Conservation (phyloP, 2,888 invertebrate genomes). For the Diogma glabrata region DNA sequence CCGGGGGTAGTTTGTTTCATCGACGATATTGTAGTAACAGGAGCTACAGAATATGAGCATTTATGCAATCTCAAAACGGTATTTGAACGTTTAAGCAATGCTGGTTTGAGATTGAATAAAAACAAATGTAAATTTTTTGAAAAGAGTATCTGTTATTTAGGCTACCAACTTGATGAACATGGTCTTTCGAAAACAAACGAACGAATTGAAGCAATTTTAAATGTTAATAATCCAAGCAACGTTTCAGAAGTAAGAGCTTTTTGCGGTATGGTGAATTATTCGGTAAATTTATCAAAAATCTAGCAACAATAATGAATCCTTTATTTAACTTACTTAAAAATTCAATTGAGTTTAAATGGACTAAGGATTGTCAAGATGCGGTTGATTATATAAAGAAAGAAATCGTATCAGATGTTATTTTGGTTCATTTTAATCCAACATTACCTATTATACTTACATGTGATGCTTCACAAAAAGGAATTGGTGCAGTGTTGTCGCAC, state of each 20-base stretch:
- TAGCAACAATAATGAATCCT: constrained; percentile 20
- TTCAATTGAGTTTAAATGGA: constrained; percentile 22
- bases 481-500: background rate
- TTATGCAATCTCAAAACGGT: constrained; percentile 20
- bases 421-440: constrained; percentile 20
- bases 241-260: constrained; percentile 22
- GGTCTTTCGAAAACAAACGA: constrained; percentile 21
- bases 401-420: constrained; percentile 16
- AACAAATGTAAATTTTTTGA: constrained; percentile 25
- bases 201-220: constrained; percentile 17
- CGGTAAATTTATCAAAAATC: background rate
- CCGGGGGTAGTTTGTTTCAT: constrained; percentile 16
- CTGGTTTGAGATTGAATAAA: constrained; percentile 21
- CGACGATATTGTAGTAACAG: constrained; percentile 26
- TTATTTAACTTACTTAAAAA: constrained; percentile 22
- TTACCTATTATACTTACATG: background rate
- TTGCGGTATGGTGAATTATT: constrained; percentile 28
- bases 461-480: background rate
- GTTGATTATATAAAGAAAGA: constrained; percentile 24
- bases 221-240: constrained; percentile 20
- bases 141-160: constrained; percentile 22
- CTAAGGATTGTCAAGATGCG: constrained; percentile 22
- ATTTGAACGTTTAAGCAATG: constrained; percentile 17
- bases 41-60: constrained; percentile 20
- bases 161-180: constrained; percentile 23